Percentiles rank a stretch among this genome's conserved stretches.
phyloP scores from a whole-genome alignment of 2,113 vertebrate genomes.

The Catharus fuscescens region DNA sequence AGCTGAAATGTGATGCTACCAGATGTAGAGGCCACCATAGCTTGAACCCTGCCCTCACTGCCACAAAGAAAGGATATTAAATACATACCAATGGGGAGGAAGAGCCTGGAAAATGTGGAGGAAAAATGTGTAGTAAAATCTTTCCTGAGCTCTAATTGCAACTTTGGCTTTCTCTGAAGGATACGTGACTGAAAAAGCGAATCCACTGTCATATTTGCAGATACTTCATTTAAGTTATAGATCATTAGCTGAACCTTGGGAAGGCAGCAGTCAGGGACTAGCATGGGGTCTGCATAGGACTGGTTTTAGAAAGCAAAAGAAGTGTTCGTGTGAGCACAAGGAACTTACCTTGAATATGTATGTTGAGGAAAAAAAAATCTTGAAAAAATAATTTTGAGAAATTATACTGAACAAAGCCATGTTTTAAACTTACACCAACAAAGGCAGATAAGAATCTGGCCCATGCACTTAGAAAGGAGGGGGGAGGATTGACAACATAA shows the following conservation, averaged over 20 bases:
- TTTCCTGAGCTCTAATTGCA: slow-evolving; percentile 67
- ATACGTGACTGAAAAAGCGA: slow-evolving; percentile 62
- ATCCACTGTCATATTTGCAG: neutral
- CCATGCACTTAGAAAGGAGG: neutral
- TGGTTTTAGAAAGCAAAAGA: neutral
- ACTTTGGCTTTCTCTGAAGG: slow-evolving; percentile 44
- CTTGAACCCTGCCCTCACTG: slow-evolving; percentile 43
- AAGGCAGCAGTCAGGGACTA: neutral
- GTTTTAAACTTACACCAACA: neutral
- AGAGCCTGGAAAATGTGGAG: slow-evolving; percentile 54
- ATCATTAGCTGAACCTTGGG: slow-evolving; percentile 23
- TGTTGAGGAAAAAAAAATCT: neutral
- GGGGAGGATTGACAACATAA: neutral
- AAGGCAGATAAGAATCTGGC: neutral
- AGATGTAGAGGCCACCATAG: slow-evolving; percentile 47
- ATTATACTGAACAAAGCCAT: neutral
- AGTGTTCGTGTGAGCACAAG: neutral
- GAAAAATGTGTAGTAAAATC: slow-evolving; percentile 66
- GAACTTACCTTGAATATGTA: neutral
- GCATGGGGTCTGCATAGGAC: neutral
- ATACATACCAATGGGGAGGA: slow-evolving; percentile 55
- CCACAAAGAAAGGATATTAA: slow-evolving; percentile 64
- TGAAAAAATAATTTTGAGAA: neutral
- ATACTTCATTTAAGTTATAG: neutral
- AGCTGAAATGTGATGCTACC: slow-evolving; percentile 40